A percentile compares a stretch with the other conserved stretches of the same genome.
Conservation (phyloP, 2,797 vertebrate species). For the Etheostoma nigrum region DNA sequence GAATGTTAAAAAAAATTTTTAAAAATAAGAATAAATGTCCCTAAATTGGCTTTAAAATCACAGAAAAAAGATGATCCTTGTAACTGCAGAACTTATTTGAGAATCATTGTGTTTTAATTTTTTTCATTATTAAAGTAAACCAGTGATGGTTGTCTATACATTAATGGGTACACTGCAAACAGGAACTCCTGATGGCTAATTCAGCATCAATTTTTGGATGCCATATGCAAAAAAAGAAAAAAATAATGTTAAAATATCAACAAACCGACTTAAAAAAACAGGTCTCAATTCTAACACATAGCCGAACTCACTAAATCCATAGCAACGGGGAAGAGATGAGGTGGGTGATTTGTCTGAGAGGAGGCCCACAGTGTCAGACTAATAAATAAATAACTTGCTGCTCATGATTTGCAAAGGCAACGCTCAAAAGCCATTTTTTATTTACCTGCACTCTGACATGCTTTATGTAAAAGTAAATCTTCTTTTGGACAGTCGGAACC, state of each 20-base stretch:
- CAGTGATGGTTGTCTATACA: neutral
- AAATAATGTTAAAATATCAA: neutral
- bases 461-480: constrained; percentile 24
- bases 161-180: neutral
- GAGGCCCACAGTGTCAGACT: too few relatives aligned
- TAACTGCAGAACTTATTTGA: neutral
- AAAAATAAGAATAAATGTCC: neutral
- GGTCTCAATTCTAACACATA: neutral
- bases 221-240: neutral
- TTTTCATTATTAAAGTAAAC: neutral
- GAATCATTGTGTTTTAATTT: neutral
- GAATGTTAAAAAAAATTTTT: too few relatives aligned
- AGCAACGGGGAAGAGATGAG: neutral
- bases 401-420: constrained; percentile 17
- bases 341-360: too few relatives aligned
- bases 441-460: constrained; percentile 10
- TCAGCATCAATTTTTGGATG: rapidly evolving
- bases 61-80: neutral
- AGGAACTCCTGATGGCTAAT: neutral
- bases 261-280: neutral
- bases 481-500: constrained; percentile 20
- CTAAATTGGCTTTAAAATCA: neutral
- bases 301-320: neutral
- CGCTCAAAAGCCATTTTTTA: neutral
- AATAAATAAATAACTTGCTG: neutral